phyloP scores from a whole-genome alignment of 2,113 vertebrate species.

The Merops nubicus region DNA sequence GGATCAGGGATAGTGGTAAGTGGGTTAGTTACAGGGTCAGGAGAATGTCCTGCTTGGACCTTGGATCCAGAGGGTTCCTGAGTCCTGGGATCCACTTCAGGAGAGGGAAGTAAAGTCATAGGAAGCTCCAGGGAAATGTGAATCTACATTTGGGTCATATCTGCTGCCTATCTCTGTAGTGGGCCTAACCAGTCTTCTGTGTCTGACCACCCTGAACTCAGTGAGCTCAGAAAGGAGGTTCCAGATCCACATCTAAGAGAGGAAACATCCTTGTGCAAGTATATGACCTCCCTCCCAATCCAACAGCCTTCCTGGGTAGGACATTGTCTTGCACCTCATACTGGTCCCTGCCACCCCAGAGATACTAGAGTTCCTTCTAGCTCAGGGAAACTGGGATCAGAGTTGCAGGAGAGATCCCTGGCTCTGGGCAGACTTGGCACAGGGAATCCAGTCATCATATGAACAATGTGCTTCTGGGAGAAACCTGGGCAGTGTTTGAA shows the following conservation, averaged over 20 bases:
- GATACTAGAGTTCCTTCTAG: background rate
- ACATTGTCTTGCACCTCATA: background rate
- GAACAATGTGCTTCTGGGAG: background rate
- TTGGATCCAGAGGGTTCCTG: background rate
- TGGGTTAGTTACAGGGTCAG: background rate
- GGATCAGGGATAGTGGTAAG: background rate
- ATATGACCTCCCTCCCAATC: background rate
- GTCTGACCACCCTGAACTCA: background rate
- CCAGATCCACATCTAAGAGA: background rate
- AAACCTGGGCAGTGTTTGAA: fast-evolving
- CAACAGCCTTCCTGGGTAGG: background rate
- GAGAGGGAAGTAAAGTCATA: background rate
- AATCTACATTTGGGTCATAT: background rate
- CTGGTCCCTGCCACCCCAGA: background rate
- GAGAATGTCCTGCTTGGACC: background rate
- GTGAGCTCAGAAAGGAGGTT: background rate
- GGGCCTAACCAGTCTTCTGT: background rate
- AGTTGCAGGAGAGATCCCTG: background rate
- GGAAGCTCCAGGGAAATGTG: background rate
- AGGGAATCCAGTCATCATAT: background rate
- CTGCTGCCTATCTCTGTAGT: background rate
- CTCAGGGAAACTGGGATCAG: background rate
- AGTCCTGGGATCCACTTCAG: background rate
- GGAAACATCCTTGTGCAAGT: background rate
- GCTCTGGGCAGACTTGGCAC: background rate